A percentile compares a stretch with the other conserved stretches of the same genome.
phyloP scores from a whole-genome alignment of 2,888 invertebrate genomes.

The Acronicta aceris region DNA sequence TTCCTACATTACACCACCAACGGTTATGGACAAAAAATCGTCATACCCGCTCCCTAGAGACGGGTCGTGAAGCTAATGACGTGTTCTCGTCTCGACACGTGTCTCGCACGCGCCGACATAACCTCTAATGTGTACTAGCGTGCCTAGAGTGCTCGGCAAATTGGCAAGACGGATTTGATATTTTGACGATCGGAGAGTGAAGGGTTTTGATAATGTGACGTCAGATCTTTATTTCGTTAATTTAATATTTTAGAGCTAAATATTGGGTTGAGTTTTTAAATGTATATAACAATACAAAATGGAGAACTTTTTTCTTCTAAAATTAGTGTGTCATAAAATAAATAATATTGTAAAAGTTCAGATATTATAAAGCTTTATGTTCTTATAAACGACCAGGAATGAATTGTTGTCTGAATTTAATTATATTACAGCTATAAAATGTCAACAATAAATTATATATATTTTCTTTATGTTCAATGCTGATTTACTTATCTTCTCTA shows the following conservation, averaged over 20 bases:
- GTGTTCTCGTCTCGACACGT: constrained; percentile 80
- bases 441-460: too few species aligned
- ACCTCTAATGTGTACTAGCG: constrained; percentile 70
- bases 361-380: too few species aligned
- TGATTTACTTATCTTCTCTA: too few species aligned
- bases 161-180: constrained; percentile 51
- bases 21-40: constrained; percentile 64
- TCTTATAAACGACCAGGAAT: too few species aligned
- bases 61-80: constrained; percentile 82
- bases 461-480: too few species aligned
- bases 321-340: too few species aligned
- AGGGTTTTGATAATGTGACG: constrained; percentile 30
- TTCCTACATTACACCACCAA: constrained; percentile 11
- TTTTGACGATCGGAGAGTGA: constrained; percentile 30
- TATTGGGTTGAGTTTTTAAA: too few species aligned
- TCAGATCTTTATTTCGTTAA: background rate
- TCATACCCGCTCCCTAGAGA: constrained; percentile 70
- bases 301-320: too few species aligned
- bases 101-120: constrained; percentile 79
- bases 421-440: too few species aligned
- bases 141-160: constrained; percentile 51
- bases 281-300: too few species aligned
- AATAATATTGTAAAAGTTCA: too few species aligned
- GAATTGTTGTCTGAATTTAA: too few species aligned
- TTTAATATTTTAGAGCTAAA: background rate